Conservation (phyloP, 2,888 invertebrate genomes). For the Oscheius sp. region DNA sequence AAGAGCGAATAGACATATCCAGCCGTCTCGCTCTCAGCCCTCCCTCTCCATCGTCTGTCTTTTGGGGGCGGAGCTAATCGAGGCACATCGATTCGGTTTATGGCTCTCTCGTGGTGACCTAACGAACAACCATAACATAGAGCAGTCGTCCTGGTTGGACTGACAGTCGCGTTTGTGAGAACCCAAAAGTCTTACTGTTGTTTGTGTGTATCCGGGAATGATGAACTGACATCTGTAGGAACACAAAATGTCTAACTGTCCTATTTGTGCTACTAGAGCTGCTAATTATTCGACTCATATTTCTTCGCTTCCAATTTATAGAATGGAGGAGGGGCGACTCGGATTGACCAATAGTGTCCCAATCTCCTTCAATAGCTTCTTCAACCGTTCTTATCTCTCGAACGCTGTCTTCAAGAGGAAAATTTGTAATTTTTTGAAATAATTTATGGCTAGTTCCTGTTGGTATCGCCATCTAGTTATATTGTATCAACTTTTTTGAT, state of each 20-base stretch:
- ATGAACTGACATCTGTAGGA: no score
- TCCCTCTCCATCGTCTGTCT: not conserved
- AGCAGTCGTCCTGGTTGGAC: not conserved
- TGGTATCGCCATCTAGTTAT: no score
- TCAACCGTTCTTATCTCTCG: not conserved
- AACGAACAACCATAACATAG: conserved; percentile 26
- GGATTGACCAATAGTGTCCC: not conserved
- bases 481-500: no score
- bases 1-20: no score
- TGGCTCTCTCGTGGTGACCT: conserved; percentile 23
- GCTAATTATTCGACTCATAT: not conserved
- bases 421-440: not conserved
- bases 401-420: not conserved
- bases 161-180: no score
- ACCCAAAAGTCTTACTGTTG: no score
- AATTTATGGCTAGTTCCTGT: no score
- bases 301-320: not conserved
- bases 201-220: no score
- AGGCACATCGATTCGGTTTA: conserved; percentile 34
- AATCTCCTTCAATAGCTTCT: not conserved
- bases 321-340: not conserved
- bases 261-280: not conserved
- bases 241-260: no score
- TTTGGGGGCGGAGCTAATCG: conserved; percentile 30
- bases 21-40: not conserved